Evolutionary conservation across 2,797 vertebrate genomes (phyloP), one percentile per base, ranked within the genome.

Genomic region (Scarus forsteni): DNA sequence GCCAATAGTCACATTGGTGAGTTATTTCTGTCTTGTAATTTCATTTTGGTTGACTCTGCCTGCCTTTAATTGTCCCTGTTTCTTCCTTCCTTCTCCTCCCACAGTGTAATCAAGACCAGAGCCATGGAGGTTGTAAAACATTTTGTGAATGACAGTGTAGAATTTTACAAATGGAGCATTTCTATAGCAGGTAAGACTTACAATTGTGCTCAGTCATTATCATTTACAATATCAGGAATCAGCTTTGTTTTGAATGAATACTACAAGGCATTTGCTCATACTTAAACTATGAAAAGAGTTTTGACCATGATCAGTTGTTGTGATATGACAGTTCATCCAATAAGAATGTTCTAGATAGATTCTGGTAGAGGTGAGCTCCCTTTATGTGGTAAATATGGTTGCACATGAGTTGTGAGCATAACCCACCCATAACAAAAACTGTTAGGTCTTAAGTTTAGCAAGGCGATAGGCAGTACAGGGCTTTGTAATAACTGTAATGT

Each of bases 81-180:
- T 60, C 38, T 50, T 11, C 34, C n/a, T 72, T 6, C 63, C 38
- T 73, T 56, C 61, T 48, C 45, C 46, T 61, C 6, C 57, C 52
- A 18, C 87, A 95, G 94, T 90, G 85, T 93, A 93, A 93, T 87
- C 86, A 88, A 94, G 93, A 91, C 92, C 88, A 86, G 89, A 93
- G 87, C 85, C 90, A 94, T 97, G 94, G 96, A 95, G 73, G 92
- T 87, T 60, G 93, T 97, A 77, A 94, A 94, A 79, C 96, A 97
- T 88, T 92, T 97, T 59, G 87, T 98, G 70, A 98, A 97, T 83
- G 96, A 97, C 90, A 95, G 96, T 45, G 85, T 97, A 93, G 96
- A 96, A 87, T 96, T 98, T 91, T 99, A 98, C 92, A 97, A 94
- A 93, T 99, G 97, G 97, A 95, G 95, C 90, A 96, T 96, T 95